These are phyloP conservation scores for Mallateleia sp. DNA, from an alignment of 2,888 invertebrate species.

Conservation along the genomic window DNA sequence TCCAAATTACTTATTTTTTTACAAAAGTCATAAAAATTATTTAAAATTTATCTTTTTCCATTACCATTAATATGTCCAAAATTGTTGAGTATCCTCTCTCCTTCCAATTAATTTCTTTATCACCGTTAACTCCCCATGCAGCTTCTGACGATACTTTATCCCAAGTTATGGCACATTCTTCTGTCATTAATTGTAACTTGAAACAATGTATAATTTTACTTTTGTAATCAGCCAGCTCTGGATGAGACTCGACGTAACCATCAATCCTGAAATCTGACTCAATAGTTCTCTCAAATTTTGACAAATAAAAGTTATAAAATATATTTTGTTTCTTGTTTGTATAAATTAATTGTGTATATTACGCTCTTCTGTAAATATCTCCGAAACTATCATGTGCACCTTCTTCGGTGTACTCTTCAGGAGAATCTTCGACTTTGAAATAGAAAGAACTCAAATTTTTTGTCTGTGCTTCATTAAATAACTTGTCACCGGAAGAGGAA, in stretches of 20 bases:
- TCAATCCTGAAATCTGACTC: slow-evolving; percentile 60
- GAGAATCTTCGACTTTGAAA: slow-evolving; percentile 9
- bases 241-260: slow-evolving; percentile 71
- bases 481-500: slow-evolving; percentile 29
- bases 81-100: slow-evolving; percentile 83
- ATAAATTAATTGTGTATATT: background rate
- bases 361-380: background rate
- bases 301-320: background rate
- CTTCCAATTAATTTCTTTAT: slow-evolving; percentile 83
- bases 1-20: too few species aligned
- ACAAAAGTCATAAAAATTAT: too few species aligned
- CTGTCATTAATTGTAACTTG: too few species aligned
- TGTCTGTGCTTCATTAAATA: slow-evolving; percentile 6
- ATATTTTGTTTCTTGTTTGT: too few species aligned
- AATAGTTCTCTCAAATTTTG: background rate
- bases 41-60: too few species aligned
- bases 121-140: slow-evolving; percentile 71
- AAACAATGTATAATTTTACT: slow-evolving; percentile 65
- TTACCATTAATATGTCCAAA: slow-evolving; percentile 86
- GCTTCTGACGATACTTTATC: slow-evolving; percentile 39
- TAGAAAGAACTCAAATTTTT: slow-evolving; percentile 42
- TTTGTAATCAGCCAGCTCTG: slow-evolving; percentile 68
- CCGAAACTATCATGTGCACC: slow-evolving; percentile 32
- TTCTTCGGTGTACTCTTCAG: background rate
- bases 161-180: slow-evolving; percentile 72